phyloP scores from a whole-genome alignment of 2,113 vertebrate species.

The Coreoperca whiteheadi region DNA sequence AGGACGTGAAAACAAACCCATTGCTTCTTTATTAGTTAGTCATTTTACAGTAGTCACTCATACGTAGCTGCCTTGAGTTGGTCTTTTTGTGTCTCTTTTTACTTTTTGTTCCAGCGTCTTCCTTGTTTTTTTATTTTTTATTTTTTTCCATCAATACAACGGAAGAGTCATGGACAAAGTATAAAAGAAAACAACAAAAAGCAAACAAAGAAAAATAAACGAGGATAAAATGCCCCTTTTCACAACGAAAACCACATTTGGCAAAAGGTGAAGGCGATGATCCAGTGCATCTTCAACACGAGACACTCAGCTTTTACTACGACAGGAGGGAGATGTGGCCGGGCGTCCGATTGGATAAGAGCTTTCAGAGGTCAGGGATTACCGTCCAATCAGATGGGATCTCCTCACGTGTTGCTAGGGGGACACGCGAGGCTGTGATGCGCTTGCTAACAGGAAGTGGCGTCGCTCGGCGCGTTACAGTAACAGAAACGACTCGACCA shows the following conservation, averaged over 20 bases:
- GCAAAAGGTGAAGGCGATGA: conserved; percentile 71
- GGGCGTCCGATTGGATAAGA: conserved; percentile 67
- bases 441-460: conserved; percentile 23
- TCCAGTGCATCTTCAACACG: conserved; percentile 77
- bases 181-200: conserved; percentile 71
- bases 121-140: conserved; percentile 48
- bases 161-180: conserved; percentile 78
- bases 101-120: conserved; percentile 75
- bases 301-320: conserved; percentile 36
- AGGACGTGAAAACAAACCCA: conserved; percentile 81
- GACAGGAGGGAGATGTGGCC: conserved; percentile 41
- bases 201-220: conserved; percentile 39
- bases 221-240: conserved; percentile 75
- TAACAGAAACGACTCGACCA: conserved; percentile 29
- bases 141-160: conserved; percentile 71
- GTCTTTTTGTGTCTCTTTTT: conserved; percentile 72
- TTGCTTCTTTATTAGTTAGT: conserved; percentile 85
- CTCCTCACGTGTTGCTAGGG: conserved; percentile 44
- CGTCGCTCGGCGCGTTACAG: neutral
- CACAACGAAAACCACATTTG: conserved; percentile 81
- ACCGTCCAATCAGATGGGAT: conserved; percentile 63
- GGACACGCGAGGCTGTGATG: conserved; percentile 30
- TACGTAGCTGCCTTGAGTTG: conserved; percentile 87
- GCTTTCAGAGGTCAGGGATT: conserved; percentile 51
- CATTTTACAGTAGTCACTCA: conserved; percentile 87